Base-by-base conservation (phyloP, 2,113 vertebrate genomes). In the Galbula dea region DNA sequence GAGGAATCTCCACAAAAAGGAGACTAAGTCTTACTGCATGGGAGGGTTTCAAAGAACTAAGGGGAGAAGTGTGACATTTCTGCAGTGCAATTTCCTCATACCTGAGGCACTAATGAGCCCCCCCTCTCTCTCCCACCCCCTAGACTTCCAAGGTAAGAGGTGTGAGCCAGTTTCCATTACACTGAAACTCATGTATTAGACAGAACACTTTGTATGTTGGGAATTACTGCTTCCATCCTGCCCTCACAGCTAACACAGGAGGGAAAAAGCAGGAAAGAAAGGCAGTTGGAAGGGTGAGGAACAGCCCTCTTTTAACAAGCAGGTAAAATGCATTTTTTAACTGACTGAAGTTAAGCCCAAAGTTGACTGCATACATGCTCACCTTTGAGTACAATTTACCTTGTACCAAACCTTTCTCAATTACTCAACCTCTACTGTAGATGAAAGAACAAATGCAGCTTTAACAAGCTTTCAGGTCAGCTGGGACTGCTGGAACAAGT, bases 401-500 rank as follows among this genome's bases (percentile, higher is more conserved):
- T 71, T 83, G 73, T 49, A 67, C 27, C 34, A 83, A 91, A 48
- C 9, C 20, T 10, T 65, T 71, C 74, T 86, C 48, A 48, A 11
- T 77, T 46, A 75, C 41, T 83, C n/a, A 37, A 9, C 29, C 16
- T 83, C 55, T 78, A 41, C 26, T 1, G 4, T 8, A 57, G 41
- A 80, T 63, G 34, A 89, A 68, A 15, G 76, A 80, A 83, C 63
- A 89, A 87, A 71, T 36, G 48, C 68, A 76, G 83, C 86, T 94
- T 94, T 91, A 89, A 59, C 67, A 63, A 78, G 81, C 66, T 86
- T 96, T 65, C n/a, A 36, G 57, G 51, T 90, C 39, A 83, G 75
- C 41, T 80, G 59, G 32, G 34, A 80, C 11, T 77, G 72, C 76
- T 83, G 61, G 72, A 91, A 83, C 45, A 77, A 80, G 27, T 29